These are phyloP conservation scores for Sus cebifrons DNA, from an alignment of 2,797 vertebrate genomes.

Conservation along the genomic window DNA sequence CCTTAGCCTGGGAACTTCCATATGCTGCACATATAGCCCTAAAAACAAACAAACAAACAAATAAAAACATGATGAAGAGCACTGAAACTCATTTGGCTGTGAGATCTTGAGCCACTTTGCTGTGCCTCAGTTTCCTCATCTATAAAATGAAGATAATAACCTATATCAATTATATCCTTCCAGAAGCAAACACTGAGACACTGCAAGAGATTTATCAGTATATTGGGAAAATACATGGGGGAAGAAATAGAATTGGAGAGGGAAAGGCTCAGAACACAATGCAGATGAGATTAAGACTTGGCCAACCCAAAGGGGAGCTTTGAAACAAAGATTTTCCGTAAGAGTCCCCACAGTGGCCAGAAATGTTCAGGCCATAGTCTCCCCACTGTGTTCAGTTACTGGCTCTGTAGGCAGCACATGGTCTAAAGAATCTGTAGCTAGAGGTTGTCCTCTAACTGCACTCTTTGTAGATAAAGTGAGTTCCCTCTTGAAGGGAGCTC, in stretches of 20 bases:
- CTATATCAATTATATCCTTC: not conserved
- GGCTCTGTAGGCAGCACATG: not conserved
- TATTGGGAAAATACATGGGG: conserved; percentile 25
- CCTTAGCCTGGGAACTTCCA: too few species aligned
- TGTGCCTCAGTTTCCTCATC: not conserved
- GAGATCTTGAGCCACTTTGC: not conserved
- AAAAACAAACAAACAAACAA: not conserved
- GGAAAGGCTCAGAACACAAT: not conserved
- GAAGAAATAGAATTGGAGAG: not conserved
- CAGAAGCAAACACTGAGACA: conserved; percentile 41
- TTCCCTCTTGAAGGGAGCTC: not conserved
- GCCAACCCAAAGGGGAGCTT: not conserved
- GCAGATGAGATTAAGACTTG: not conserved
- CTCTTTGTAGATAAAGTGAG: not conserved
- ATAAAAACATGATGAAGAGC: conserved; percentile 39
- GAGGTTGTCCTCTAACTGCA: not conserved
- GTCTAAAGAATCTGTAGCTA: not conserved
- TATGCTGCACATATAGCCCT: too few species aligned
- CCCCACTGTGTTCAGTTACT: not conserved
- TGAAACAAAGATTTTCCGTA: conserved; percentile 20
- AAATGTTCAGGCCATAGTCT: not conserved
- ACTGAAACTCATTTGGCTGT: not conserved
- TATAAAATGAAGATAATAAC: conserved; percentile 38
- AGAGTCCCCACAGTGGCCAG: not conserved
- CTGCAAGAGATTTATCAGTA: conserved; percentile 26